Percentiles rank a stretch among this genome's conserved stretches.
These are phyloP conservation scores for Hystrix cristata DNA, from an alignment of 2,113 vertebrate genomes.

Conservation along the genomic window DNA sequence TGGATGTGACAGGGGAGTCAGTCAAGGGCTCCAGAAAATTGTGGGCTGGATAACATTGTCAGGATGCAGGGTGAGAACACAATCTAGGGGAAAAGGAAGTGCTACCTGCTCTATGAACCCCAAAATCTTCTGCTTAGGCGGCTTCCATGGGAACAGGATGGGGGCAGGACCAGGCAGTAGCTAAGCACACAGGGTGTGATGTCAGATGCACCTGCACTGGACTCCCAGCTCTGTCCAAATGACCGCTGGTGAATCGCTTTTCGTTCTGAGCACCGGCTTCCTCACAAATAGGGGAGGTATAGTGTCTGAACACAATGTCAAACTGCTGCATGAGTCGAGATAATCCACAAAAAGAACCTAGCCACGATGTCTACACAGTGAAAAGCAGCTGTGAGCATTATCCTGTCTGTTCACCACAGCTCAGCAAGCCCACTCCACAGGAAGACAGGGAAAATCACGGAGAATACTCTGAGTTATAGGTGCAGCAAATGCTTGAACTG, in stretches of 20 bases:
- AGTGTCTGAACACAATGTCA: neutral
- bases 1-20: neutral
- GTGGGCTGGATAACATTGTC: neutral
- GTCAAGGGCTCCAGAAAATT: neutral
- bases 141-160: neutral
- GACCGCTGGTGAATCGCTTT: neutral
- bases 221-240: neutral
- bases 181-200: neutral
- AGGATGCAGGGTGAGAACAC: neutral
- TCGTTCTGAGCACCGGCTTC: neutral
- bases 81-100: neutral
- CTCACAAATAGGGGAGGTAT: neutral
- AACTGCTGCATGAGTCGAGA: neutral
- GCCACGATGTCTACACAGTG: neutral
- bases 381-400: accelerated
- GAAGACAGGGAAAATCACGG: neutral
- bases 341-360: accelerated
- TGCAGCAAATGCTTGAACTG: neutral
- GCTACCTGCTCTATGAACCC: neutral
- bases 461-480: neutral
- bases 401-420: neutral
- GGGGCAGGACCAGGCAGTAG: neutral
- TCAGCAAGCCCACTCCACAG: neutral
- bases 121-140: neutral
- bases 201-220: accelerated